These are phyloP conservation scores for Takifugu rubripes DNA, from an alignment of 2,797 vertebrate species.

Conservation along the genomic window DNA sequence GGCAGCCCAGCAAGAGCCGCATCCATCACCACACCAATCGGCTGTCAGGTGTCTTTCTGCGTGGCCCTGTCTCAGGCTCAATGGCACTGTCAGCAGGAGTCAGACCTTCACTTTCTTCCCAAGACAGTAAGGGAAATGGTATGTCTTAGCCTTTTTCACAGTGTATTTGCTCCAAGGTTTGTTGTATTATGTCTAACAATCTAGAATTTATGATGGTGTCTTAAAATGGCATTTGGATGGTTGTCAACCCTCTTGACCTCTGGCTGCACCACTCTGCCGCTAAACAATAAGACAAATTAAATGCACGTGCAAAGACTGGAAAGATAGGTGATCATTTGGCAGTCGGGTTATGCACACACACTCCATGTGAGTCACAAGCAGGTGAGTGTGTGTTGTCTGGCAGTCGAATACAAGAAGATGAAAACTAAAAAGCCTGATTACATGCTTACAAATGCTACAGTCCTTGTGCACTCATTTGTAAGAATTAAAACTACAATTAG, in stretches of 20 bases:
- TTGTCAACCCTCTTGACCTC: neutral
- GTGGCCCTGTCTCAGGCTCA: constrained; percentile 40
- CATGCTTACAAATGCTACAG: too few species aligned
- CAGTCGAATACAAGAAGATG: too few species aligned
- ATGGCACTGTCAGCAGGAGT: constrained; percentile 49
- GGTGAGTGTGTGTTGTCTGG: too few species aligned
- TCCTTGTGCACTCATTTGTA: too few species aligned
- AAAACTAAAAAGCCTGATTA: too few species aligned
- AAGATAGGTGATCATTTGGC: too few species aligned
- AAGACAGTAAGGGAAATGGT: constrained; percentile 60
- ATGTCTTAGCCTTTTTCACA: constrained; percentile 20
- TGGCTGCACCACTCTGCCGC: too few species aligned
- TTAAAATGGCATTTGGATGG: neutral
- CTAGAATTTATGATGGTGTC: neutral
- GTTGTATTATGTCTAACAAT: neutral
- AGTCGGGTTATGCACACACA: too few species aligned
- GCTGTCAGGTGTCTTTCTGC: constrained; percentile 77
- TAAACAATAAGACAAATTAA: too few species aligned
- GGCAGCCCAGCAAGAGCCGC: constrained; percentile 71
- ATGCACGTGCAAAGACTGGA: too few species aligned
- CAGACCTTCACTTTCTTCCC: constrained; percentile 46
- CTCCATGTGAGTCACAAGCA: too few species aligned
- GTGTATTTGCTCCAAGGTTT: constrained; percentile 1
- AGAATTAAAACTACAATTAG: too few species aligned
- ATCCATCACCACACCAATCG: constrained; percentile 74